Evolutionary conservation across 2,888 invertebrate species (phyloP), one percentile per base, ranked within the genome.

Genomic region (Neoaliturus tenellus): DNA sequence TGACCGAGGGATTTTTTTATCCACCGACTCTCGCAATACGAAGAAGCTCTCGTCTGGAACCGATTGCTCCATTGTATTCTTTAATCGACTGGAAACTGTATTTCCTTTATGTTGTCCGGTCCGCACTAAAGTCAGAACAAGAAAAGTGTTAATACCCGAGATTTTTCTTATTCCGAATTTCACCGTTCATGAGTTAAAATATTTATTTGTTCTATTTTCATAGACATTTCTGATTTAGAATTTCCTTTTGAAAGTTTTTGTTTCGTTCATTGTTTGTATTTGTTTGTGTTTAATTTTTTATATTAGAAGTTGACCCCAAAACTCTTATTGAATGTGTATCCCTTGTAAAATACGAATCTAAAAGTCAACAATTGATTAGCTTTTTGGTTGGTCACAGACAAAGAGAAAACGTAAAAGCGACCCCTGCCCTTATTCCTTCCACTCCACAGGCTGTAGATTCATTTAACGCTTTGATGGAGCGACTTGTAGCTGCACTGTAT

Each of bases 21-120:
- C 48, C 31, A 8, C 28, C 31, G 12, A 3, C 33, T 31, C 67
- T 17, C 67, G 69, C 69, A 75, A 28, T 75, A 48, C 35, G 75
- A 75, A 35, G 75, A 44, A 17, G 44, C 75, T 41, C 28, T 75
- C 25, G 75, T 44, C 75, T 44, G 75, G 75, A 75, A 75, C 39
- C 48, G 75, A 75, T 75, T 75, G 75, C 44, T 75, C 75, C 17
- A 75, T 75, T 75, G 75, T 75, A 28, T 75, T 75, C 75, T 44
- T 41, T 75, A 75, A 75, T 75, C 75, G 75, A 44, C 75, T 48
- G 75, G 75, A 75, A 75, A 75, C 75, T 75, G 44, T 75, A 75
- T 75, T 75, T 75, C 75, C 75, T 75, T 75, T 75, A 75, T 25
- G 48, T 75, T 69, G 69, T 69, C 39, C 39, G 39, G 39, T 23